Evolutionary conservation across 2,113 vertebrate genomes (phyloP), one percentile per base, ranked within the genome.

Genomic region (Sakesphorus luctuosus): DNA sequence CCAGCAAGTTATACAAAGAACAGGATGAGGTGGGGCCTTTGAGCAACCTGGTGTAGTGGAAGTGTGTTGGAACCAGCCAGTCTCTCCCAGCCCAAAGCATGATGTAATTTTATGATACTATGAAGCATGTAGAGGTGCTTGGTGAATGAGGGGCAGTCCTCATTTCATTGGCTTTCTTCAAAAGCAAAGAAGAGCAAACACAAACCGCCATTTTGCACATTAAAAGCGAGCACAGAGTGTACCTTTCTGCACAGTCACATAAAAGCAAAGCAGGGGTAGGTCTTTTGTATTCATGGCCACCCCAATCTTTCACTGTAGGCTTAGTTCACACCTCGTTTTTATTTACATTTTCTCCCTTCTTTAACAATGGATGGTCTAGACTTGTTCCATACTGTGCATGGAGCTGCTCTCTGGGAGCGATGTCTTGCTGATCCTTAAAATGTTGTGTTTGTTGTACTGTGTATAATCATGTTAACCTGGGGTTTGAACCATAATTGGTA

Each of bases 401-500:
- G 78, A 73, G n/a, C 55, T 71, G 46, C 65, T 66, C 61, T 16
- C 40, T 43, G 46, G 68, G 29, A 61, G 68, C 17, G n/a, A 18
- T 23, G 85, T 58, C 53, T 28, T 79, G 63, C 83, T 75, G 58
- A 53, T 89, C 55, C 78, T 95, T 76, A 46, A 96, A 96, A 58
- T 53, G 59, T 46, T 93, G 36, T 94, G 52, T 97, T 94, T 97
- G 79, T 86, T 86, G 72, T 80, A 55, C 66, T 95, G 80, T 82
- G 63, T 90, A 58, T 94, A 95, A 79, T 94, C 74, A 89, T 52
- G 87, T 89, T 95, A 96, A 94, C 89, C 92, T 94, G n/a, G 21
- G 18, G 55, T 96, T 91, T 97, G 78, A 94, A 84, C 52, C 93
- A 12, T 84, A 96, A 93, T 96, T 97, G 94, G 96, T 96, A 65